These are phyloP conservation scores for Bothrops jararaca DNA, from an alignment of 2,113 vertebrate species.

Conservation along the genomic window DNA sequence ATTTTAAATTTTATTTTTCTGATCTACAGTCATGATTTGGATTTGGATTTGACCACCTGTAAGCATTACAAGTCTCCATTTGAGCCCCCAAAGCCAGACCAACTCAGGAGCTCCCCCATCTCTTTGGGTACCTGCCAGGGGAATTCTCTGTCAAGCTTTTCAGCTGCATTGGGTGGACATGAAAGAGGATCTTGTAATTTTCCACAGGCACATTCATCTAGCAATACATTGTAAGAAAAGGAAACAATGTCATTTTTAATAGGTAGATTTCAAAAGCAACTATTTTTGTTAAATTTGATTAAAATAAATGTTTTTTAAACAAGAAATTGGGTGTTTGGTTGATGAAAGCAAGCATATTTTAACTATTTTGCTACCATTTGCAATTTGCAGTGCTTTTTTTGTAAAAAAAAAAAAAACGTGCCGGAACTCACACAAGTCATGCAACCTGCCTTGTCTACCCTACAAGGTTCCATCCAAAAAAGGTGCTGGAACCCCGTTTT, in stretches of 20 bases:
- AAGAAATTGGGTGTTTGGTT: neutral
- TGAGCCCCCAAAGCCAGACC: neutral
- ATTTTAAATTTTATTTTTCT: neutral
- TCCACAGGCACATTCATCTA: constrained; percentile 72
- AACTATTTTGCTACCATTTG: neutral
- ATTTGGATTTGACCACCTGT: neutral
- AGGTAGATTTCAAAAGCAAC: neutral
- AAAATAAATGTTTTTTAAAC: neutral
- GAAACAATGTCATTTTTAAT: neutral
- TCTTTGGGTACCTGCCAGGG: constrained; percentile 84
- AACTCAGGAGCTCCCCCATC: neutral
- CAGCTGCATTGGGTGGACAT: neutral
- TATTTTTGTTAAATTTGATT: neutral
- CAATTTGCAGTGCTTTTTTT: too few relatives aligned
- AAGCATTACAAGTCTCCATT: neutral
- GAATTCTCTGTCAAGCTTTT: constrained; percentile 56
- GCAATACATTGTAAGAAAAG: neutral
- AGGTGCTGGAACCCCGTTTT: too few relatives aligned
- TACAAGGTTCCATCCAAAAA: too few relatives aligned
- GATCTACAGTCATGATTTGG: neutral
- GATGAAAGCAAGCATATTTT: neutral
- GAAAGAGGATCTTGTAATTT: constrained; percentile 28
- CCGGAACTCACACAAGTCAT: too few relatives aligned
- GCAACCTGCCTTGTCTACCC: too few relatives aligned
- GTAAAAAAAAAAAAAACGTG: too few relatives aligned